Evolutionary conservation across 2,888 invertebrate genomes (phyloP).

Genomic region (Rosalia funebris): DNA sequence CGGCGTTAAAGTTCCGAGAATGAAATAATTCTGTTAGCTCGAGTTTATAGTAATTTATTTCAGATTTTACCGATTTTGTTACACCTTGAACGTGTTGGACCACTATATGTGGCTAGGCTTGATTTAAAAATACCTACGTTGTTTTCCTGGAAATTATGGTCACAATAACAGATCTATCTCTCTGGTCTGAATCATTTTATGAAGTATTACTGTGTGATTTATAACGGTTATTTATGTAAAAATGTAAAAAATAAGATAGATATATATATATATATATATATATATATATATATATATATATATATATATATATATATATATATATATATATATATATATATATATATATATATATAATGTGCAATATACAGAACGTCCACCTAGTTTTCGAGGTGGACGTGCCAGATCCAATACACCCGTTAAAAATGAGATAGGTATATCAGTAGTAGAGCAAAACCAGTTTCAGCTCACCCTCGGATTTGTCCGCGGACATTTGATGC

Average conservation of each 20-base stretch:
- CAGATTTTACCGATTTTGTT: not conserved
- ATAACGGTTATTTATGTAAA: not conserved
- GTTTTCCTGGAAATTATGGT: not conserved
- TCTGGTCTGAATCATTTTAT: not conserved
- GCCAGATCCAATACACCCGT: too few relatives aligned
- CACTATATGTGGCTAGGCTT: not conserved
- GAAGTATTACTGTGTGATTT: not conserved
- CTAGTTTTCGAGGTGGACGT: too few relatives aligned
- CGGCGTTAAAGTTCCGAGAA: constrained; percentile 13
- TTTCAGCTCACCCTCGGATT: too few relatives aligned
- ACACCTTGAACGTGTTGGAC: not conserved
- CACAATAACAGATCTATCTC: not conserved
- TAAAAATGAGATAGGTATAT: too few relatives aligned
- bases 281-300: too few relatives aligned
- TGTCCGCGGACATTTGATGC: too few relatives aligned
- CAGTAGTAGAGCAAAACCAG: too few relatives aligned
- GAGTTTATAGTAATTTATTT: constrained; percentile 15
- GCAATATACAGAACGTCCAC: too few relatives aligned
- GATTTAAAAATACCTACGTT: constrained; percentile 1
- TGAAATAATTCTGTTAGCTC: constrained; percentile 17
- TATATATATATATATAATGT: too few relatives aligned
- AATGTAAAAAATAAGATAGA: not conserved
- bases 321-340: too few relatives aligned
- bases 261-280: not conserved
- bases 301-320: too few relatives aligned